A percentile compares a stretch with the other conserved stretches of the same genome.
phyloP scores from a whole-genome alignment of 2,797 vertebrate genomes.

The Mycteria americana region DNA sequence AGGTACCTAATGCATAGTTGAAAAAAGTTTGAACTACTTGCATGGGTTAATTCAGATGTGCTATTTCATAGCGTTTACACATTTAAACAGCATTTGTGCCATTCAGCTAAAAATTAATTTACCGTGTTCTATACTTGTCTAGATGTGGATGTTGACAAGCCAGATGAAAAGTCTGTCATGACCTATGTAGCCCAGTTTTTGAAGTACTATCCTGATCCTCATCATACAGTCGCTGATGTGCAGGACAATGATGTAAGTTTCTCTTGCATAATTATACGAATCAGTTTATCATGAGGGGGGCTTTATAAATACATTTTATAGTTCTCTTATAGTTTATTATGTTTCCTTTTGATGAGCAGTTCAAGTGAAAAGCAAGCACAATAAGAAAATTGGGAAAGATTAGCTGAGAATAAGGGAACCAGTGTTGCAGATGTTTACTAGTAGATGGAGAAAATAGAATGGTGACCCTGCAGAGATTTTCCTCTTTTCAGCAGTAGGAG shows the following conservation, averaged over 20 bases:
- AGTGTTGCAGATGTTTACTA: background rate
- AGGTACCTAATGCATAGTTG: constrained; percentile 74
- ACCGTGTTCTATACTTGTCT: background rate
- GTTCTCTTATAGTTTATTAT: background rate
- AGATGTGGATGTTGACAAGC: constrained; percentile 98
- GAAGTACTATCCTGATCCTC: constrained; percentile 86
- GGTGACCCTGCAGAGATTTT: background rate
- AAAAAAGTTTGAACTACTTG: background rate
- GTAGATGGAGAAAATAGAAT: background rate
- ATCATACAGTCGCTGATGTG: constrained; percentile 72
- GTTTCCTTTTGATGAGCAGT: background rate
- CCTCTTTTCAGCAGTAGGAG: background rate
- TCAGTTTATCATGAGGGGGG: background rate
- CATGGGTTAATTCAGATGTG: background rate
- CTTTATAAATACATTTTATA: background rate
- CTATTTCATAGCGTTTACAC: background rate
- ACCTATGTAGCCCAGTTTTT: constrained; percentile 97
- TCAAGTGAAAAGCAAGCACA: background rate
- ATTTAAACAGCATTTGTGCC: background rate
- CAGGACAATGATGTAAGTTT: constrained; percentile 83
- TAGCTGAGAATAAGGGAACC: background rate
- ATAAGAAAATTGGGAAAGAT: background rate
- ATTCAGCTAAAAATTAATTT: background rate
- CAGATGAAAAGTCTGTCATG: constrained; percentile 98
- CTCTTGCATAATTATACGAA: background rate